A percentile compares a stretch with the other conserved stretches of the same genome.
phyloP scores from a whole-genome alignment of 2,113 vertebrate species.

The Eurypyga helias region DNA sequence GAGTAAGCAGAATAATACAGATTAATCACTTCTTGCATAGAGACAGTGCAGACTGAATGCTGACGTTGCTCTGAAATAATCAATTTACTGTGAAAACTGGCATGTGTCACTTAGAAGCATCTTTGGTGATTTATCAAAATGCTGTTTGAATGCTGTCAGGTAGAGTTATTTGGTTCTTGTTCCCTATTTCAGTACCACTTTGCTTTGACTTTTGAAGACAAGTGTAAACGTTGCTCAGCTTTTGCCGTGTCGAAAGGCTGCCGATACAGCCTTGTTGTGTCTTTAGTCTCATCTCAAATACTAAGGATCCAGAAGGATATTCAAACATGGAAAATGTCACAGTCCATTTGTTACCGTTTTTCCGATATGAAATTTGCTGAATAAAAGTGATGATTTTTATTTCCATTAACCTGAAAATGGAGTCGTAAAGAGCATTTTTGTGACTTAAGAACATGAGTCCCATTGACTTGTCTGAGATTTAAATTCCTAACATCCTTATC shows the following conservation, averaged over 20 bases:
- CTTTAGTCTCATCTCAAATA: neutral
- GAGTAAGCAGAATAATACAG: neutral
- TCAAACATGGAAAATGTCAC: fast-evolving
- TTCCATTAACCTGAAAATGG: neutral
- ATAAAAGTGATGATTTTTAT: neutral
- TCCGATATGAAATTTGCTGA: neutral
- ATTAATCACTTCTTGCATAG: neutral
- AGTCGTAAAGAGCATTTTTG: neutral
- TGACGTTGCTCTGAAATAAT: neutral
- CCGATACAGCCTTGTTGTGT: neutral
- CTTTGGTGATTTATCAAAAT: neutral
- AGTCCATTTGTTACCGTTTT: neutral
- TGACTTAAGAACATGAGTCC: fast-evolving
- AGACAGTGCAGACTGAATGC: neutral
- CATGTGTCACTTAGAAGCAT: neutral
- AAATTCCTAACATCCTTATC: fast-evolving
- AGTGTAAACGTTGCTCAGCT: neutral
- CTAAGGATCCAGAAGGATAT: neutral
- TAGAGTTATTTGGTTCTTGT: neutral
- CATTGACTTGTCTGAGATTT: neutral
- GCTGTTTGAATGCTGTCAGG: neutral
- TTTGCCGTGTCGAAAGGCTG: neutral
- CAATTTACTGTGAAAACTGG: neutral
- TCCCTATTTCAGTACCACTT: neutral
- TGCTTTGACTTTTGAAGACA: neutral